Conservation (phyloP, 2,113 vertebrate genomes). For the Alligator sinensis region DNA sequence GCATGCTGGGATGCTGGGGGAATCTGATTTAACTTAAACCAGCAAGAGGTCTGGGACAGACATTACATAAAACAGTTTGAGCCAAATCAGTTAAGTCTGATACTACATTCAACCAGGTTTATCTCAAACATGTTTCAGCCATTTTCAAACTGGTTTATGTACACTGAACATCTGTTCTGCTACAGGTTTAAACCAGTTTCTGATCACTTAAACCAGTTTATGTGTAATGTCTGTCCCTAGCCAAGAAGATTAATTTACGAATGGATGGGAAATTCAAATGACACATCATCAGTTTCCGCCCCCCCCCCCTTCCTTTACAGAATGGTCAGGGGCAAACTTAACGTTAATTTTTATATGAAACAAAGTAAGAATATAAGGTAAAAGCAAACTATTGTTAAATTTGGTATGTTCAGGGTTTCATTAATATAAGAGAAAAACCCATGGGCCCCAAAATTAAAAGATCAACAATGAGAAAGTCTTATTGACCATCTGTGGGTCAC, state of each 20-base stretch:
- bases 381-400: neutral
- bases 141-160: too few species aligned
- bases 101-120: too few species aligned
- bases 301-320: neutral
- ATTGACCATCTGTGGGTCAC: neutral
- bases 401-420: neutral
- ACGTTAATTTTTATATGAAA: neutral
- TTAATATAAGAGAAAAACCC: conserved; percentile 11
- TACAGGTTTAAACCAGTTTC: too few species aligned
- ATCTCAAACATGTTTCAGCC: too few species aligned
- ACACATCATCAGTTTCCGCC: neutral
- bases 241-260: neutral
- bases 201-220: too few species aligned
- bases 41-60: too few species aligned
- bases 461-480: neutral
- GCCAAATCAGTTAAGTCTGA: too few species aligned
- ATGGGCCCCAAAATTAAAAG: neutral
- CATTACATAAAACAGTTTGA: too few species aligned
- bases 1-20: too few species aligned
- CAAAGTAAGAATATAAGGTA: conserved; percentile 1
- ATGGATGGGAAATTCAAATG: neutral
- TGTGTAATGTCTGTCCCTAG: too few species aligned
- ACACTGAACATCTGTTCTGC: too few species aligned
- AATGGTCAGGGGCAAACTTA: neutral
- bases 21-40: too few species aligned